A percentile compares a stretch with the other conserved stretches of the same genome.
phyloP scores from a whole-genome alignment of 2,888 invertebrate genomes.

The Tetragonisca angustula region DNA sequence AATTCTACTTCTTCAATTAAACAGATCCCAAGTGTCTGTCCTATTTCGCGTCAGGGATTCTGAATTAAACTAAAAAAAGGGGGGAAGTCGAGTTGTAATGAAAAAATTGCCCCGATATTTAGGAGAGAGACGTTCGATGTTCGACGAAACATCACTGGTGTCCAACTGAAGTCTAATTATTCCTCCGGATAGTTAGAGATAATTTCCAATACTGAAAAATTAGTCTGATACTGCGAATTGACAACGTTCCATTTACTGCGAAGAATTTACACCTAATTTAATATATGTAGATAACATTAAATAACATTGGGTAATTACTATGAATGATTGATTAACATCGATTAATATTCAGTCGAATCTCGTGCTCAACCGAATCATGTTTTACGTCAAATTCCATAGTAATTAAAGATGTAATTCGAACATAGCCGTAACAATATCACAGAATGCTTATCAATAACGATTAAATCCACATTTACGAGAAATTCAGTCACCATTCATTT shows the following conservation, averaged over 20 bases:
- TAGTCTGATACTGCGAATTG: no score
- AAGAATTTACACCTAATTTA: not conserved
- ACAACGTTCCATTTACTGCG: no score
- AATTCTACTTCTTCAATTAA: conserved; percentile 6
- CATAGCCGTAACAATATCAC: not conserved
- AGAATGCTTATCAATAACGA: not conserved
- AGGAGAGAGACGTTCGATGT: no score
- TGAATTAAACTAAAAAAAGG: not conserved
- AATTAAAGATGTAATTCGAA: not conserved
- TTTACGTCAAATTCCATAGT: not conserved
- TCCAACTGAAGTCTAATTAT: no score
- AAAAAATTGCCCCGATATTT: not conserved
- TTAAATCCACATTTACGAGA: not conserved
- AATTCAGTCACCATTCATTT: not conserved
- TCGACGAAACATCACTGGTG: no score
- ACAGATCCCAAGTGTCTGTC: not conserved
- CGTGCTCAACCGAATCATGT: not conserved
- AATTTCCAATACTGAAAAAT: no score
- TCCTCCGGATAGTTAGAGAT: no score
- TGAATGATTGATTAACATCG: not conserved
- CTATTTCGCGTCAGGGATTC: not conserved
- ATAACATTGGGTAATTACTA: no score
- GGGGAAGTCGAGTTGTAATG: not conserved
- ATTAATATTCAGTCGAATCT: not conserved
- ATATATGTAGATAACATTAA: not conserved